Evolutionary conservation across 1,140 invertebrate genomes (phyloP), one percentile per base, ranked within the genome.

Genomic region (Palaemon carinicauda): DNA sequence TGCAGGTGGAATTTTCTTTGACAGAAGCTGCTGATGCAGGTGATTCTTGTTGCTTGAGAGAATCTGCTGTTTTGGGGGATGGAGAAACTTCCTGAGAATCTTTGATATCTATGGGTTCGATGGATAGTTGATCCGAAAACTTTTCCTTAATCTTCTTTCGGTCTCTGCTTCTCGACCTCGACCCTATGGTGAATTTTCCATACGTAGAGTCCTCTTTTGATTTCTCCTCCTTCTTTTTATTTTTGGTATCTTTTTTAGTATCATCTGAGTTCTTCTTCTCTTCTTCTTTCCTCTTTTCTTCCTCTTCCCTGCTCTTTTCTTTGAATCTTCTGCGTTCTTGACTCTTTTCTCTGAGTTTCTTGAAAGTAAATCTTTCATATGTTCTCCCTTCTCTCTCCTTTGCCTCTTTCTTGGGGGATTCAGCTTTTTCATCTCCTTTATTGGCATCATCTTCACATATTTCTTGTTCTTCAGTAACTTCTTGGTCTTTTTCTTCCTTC

Each of bases 281-380:
- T 24, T 54, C 71, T 17, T 74, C 78, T 33, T 71, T 85, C 54
- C 86, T 71, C 7, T 60, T 81, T 21, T 81, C 80, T 15, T 87
- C 65, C 27, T 89, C 82, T 79, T 81, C 75, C 31, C 85, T 85
- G 27, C 78, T 80, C 24, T 82, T 84, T 10, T 82, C 87, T 79
- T 87, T 89, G 69, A 80, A 71, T 60, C 84, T 87, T 29, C 56
- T 82, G 0, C 86, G 71, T 41, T 89, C 89, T 31, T 88, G 85
- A 33, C 87, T 89, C 81, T 89, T 89, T 50, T 89, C 89, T 21
- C 89, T 73, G 29, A 86, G 82, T 82, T 83, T 89, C 54, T 79
- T 88, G 74, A 89, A 87, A 3, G 80, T 88, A 52, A 87, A 89
- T 15, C 69, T 85, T 31, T 89, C 89, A 65, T 89, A 89, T 1